phyloP scores from a whole-genome alignment of 2,888 invertebrate genomes.

The Caenorhabditis macrosperma region DNA sequence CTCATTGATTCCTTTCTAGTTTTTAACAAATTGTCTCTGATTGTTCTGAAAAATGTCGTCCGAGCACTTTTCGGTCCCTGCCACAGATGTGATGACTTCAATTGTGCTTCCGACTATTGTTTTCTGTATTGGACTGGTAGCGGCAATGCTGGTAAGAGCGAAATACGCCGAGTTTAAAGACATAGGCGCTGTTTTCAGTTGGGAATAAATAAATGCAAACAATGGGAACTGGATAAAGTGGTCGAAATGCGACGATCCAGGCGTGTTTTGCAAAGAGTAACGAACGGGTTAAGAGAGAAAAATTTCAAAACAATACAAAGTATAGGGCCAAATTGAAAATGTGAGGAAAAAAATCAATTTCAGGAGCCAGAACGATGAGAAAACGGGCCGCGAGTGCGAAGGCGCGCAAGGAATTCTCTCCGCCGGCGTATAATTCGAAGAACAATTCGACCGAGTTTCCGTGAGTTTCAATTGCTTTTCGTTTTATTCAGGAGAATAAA shows the following conservation, averaged over 20 bases:
- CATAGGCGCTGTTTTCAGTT: slow-evolving; percentile 36
- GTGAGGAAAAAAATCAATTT: slow-evolving; percentile 9
- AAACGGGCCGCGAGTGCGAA: slow-evolving; percentile 69
- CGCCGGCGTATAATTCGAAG: slow-evolving; percentile 68
- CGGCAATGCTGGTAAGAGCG: slow-evolving; percentile 75
- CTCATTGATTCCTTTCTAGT: not conserved
- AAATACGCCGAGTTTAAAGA: not conserved
- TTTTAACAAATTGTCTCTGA: not conserved
- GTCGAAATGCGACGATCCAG: slow-evolving; percentile 79
- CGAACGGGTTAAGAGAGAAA: slow-evolving; percentile 77
- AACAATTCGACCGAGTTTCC: slow-evolving; percentile 54
- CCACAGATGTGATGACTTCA: slow-evolving; percentile 75
- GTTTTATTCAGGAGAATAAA: not conserved
- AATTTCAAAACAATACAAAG: slow-evolving; percentile 79
- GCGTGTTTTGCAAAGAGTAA: slow-evolving; percentile 78
- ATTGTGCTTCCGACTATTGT: slow-evolving; percentile 80
- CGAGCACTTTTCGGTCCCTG: slow-evolving; percentile 70
- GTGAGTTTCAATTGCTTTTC: slow-evolving; percentile 31
- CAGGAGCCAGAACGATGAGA: slow-evolving; percentile 77
- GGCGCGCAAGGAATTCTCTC: slow-evolving; percentile 62
- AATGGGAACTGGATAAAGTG: slow-evolving; percentile 80
- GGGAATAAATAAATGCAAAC: slow-evolving; percentile 80
- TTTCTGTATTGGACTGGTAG: slow-evolving; percentile 80
- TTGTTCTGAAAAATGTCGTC: slow-evolving; percentile 39
- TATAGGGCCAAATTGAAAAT: slow-evolving; percentile 31